Percentiles rank a stretch among this genome's conserved stretches.
phyloP scores from a whole-genome alignment of 2,113 vertebrate genomes.

The Pipra filicauda region DNA sequence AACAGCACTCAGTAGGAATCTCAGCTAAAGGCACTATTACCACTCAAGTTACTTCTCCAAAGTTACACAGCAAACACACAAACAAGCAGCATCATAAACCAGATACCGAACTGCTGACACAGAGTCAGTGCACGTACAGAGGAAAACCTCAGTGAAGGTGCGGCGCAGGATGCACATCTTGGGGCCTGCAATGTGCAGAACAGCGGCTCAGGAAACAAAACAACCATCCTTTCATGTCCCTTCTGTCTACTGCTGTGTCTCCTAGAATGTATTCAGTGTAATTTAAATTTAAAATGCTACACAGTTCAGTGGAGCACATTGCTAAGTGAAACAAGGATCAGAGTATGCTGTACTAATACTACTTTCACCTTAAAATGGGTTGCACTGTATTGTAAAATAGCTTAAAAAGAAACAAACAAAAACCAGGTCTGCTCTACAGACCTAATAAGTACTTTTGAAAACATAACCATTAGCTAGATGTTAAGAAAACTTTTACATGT shows the following conservation, averaged over 20 bases:
- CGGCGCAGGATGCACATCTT: accelerated
- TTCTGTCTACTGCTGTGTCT: neutral
- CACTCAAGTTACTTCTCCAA: neutral
- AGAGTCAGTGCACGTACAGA: accelerated
- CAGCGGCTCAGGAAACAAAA: neutral
- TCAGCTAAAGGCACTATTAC: neutral
- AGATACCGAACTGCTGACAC: neutral
- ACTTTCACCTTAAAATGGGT: neutral
- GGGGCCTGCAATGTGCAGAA: neutral
- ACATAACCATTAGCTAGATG: neutral
- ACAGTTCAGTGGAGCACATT: neutral
- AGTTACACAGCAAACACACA: neutral
- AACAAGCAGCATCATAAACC: neutral
- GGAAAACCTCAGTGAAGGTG: neutral
- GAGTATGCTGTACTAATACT: neutral
- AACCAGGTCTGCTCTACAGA: neutral
- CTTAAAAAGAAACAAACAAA: neutral
- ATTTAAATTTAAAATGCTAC: neutral
- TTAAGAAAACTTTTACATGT: neutral
- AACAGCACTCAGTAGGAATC: neutral
- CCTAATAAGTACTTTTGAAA: neutral
- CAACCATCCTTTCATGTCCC: neutral
- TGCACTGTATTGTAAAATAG: neutral
- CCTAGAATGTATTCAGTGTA: accelerated
- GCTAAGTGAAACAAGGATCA: neutral